Evolutionary conservation across 2,888 invertebrate species (phyloP).

Genomic region (Pristionchus entomophagus): DNA sequence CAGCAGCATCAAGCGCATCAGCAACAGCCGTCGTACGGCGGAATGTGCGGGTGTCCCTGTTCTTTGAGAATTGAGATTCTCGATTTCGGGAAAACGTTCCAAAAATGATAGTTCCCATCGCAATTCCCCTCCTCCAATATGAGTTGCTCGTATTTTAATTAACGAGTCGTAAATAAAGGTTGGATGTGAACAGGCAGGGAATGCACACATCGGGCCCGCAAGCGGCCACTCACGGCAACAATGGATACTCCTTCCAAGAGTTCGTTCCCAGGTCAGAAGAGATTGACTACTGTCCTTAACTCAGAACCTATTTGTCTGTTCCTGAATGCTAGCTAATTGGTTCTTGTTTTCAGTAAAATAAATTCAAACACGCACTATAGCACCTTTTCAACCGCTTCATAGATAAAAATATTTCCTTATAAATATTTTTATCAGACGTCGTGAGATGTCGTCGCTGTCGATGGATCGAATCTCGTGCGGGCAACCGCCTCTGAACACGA

Average conservation of each 20-base stretch:
- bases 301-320: too few species aligned
- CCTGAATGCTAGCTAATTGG: too few species aligned
- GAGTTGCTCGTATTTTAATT: too few species aligned
- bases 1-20: not conserved
- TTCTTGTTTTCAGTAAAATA: not conserved
- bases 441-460: slow-evolving; percentile 22
- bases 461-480: slow-evolving; percentile 41
- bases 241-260: slow-evolving; percentile 29
- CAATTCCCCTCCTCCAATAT: too few species aligned
- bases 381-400: not conserved
- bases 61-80: too few species aligned
- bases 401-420: not conserved
- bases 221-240: not conserved
- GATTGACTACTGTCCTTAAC: too few species aligned
- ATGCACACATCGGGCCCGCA: too few species aligned
- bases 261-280: not conserved
- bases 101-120: too few species aligned
- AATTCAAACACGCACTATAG: too few species aligned
- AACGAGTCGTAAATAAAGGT: too few species aligned
- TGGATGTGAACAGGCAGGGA: too few species aligned
- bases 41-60: not conserved
- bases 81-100: too few species aligned
- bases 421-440: not conserved
- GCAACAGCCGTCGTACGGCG: not conserved
- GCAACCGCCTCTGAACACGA: slow-evolving; percentile 32